Evolutionary conservation across 2,888 invertebrate genomes (phyloP).

Genomic region (Dynastes grantii): DNA sequence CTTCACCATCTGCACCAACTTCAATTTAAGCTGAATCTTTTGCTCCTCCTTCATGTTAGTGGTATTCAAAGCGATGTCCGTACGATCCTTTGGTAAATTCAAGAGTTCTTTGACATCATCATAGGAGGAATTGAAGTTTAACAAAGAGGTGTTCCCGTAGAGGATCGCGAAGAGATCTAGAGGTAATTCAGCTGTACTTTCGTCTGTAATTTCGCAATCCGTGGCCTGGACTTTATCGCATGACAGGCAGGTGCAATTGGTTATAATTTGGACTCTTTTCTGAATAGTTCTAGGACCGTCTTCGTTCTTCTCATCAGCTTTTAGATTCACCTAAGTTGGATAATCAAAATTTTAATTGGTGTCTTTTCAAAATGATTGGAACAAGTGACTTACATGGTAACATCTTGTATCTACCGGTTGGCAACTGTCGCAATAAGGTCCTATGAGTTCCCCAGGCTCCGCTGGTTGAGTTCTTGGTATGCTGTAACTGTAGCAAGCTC

Average conservation of each 20-base stretch:
- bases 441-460: slow-evolving; percentile 77
- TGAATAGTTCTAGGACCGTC: slow-evolving; percentile 72
- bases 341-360: background rate
- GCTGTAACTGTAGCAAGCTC: slow-evolving; percentile 81
- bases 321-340: slow-evolving; percentile 72
- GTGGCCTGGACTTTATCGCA: slow-evolving; percentile 72
- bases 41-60: slow-evolving; percentile 57
- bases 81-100: slow-evolving; percentile 53
- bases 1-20: slow-evolving; percentile 62
- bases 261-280: slow-evolving; percentile 78
- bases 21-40: slow-evolving; percentile 60
- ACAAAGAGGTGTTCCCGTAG: slow-evolving; percentile 60
- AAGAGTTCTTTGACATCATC: slow-evolving; percentile 65
- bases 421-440: slow-evolving; percentile 81
- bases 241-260: slow-evolving; percentile 78
- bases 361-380: background rate
- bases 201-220: slow-evolving; percentile 70
- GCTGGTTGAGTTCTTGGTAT: slow-evolving; percentile 80
- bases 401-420: slow-evolving; percentile 78
- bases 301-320: slow-evolving; percentile 73
- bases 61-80: slow-evolving; percentile 44
- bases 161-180: slow-evolving; percentile 63
- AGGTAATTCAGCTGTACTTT: slow-evolving; percentile 71
- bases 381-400: slow-evolving; percentile 73
- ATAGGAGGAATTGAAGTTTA: slow-evolving; percentile 53